A percentile compares a stretch with the other conserved stretches of the same genome.
Evolutionary conservation across 2,797 vertebrate species (phyloP).

Genomic region (Cyclura pinguis): DNA sequence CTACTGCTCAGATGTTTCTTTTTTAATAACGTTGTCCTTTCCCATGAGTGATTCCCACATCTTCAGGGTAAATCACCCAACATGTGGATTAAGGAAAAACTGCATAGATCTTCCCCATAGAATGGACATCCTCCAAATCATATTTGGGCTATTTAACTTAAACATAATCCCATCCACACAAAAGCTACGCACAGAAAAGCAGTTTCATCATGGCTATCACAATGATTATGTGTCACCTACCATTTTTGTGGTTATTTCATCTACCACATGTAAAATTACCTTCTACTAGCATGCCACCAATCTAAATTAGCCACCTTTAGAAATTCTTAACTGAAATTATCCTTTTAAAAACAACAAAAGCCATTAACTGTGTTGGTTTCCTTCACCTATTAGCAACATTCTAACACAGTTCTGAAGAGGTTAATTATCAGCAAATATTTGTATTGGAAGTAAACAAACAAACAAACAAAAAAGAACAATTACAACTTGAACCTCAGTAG

Average conservation of each 20-base stretch:
- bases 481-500: constrained; percentile 42
- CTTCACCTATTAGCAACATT: constrained; percentile 39
- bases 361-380: constrained; percentile 39
- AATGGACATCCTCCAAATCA: background rate
- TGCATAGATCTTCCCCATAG: background rate
- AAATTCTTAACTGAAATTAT: constrained; percentile 4
- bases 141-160: background rate
- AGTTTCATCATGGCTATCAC: too few relatives aligned
- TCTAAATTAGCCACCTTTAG: background rate
- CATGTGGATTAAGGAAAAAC: background rate
- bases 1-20: too few relatives aligned
- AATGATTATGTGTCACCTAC: background rate
- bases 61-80: background rate
- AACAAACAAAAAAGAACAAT: constrained; percentile 15
- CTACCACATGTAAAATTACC: constrained; percentile 8
- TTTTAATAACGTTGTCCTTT: background rate
- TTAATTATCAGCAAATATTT: constrained; percentile 44
- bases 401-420: constrained; percentile 48
- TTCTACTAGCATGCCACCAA: background rate
- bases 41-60: background rate
- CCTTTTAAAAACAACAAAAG: constrained; percentile 27
- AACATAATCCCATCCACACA: background rate
- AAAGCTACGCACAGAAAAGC: background rate
- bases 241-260: background rate
- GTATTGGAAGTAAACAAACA: constrained; percentile 30